These are phyloP conservation scores for Polyodon spathula DNA, from an alignment of 2,113 vertebrate genomes.

Conservation along the genomic window DNA sequence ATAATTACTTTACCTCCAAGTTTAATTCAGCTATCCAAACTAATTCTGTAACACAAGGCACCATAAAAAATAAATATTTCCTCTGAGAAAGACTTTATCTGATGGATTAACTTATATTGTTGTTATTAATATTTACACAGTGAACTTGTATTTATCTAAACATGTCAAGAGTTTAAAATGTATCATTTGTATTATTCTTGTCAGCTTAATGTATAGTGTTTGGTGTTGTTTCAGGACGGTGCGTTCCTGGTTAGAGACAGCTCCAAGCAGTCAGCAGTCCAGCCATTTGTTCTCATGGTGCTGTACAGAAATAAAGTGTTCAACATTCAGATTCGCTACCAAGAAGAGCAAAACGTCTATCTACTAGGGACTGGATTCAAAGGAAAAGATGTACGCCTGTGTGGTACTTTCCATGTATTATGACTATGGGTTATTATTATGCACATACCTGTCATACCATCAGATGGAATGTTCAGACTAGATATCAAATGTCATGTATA, in stretches of 20 bases:
- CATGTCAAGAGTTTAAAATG: too few relatives aligned
- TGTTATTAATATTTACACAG: too few relatives aligned
- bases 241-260: conserved; percentile 89
- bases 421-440: too few relatives aligned
- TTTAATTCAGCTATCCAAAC: neutral
- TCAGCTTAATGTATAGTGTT: neutral
- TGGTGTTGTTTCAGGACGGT: conserved; percentile 66
- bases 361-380: conserved; percentile 80
- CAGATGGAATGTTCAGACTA: too few relatives aligned
- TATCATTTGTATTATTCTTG: too few relatives aligned
- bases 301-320: conserved; percentile 85
- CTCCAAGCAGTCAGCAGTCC: conserved; percentile 60
- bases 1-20: neutral
- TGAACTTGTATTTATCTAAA: too few relatives aligned
- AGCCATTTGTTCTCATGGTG: conserved; percentile 91
- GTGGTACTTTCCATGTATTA: neutral
- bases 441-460: too few relatives aligned
- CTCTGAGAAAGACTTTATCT: too few relatives aligned
- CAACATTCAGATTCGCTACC: conserved; percentile 85
- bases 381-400: conserved; percentile 69
- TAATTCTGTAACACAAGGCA: neutral
- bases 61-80: too few relatives aligned
- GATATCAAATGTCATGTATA: too few relatives aligned
- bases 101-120: too few relatives aligned
- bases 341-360: conserved; percentile 57